Conservation (phyloP, 2,797 vertebrate genomes). For the Pantherophis vulpinus region DNA sequence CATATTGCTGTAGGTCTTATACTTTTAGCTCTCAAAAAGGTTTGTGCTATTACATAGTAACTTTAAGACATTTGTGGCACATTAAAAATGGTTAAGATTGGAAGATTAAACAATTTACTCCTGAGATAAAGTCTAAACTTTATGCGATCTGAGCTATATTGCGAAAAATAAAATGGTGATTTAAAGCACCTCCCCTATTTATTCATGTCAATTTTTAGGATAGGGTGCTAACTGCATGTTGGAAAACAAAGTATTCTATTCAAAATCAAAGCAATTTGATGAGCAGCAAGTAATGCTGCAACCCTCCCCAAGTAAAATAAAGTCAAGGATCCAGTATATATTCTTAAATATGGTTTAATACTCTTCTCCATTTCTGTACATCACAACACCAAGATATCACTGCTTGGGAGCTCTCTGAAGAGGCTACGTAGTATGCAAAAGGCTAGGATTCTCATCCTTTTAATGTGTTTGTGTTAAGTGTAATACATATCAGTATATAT, state of each 20-base stretch:
- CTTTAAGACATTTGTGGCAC: background rate
- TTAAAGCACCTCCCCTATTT: background rate
- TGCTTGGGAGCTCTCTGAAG: constrained; percentile 82
- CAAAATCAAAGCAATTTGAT: background rate
- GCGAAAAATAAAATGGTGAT: background rate
- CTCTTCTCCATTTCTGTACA: constrained; percentile 88
- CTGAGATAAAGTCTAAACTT: background rate
- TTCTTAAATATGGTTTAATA: constrained; percentile 89
- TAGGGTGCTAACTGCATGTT: background rate
- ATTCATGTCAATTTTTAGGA: background rate
- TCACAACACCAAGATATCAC: constrained; percentile 85
- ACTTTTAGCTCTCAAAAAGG: background rate
- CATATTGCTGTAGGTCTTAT: background rate
- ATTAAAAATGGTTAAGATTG: background rate
- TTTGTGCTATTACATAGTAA: background rate
- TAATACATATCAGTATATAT: constrained; percentile 84
- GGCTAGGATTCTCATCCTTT: constrained; percentile 75
- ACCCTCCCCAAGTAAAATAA: constrained; percentile 9
- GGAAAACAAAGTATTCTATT: background rate
- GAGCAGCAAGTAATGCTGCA: background rate
- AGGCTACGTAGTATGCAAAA: constrained; percentile 79
- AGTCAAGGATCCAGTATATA: constrained; percentile 73
- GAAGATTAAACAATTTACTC: background rate
- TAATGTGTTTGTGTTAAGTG: constrained; percentile 76
- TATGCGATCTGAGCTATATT: background rate